These are phyloP conservation scores for Pyrocoelia pectoralis DNA, from an alignment of 2,888 invertebrate species.

Conservation along the genomic window DNA sequence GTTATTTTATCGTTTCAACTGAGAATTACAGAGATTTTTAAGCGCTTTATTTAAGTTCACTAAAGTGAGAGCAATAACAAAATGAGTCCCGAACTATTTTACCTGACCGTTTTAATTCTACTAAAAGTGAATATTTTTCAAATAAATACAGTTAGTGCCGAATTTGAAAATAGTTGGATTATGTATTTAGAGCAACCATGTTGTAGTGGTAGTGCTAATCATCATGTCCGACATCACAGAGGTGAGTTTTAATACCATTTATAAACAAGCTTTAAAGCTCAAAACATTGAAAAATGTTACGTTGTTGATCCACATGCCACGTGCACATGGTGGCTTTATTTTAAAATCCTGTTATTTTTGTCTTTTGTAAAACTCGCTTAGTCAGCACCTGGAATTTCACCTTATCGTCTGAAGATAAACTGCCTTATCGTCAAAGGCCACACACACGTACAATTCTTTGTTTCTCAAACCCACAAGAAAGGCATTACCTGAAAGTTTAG, in stretches of 20 bases:
- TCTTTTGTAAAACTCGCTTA: background rate
- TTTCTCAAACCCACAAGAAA: no score
- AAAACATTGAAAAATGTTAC: no score
- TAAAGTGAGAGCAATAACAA: conserved; percentile 7
- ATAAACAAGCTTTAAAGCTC: background rate
- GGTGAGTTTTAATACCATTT: conserved; percentile 56
- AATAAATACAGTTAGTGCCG: conserved; percentile 53
- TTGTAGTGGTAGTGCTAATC: conserved; percentile 65
- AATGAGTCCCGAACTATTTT: conserved; percentile 24
- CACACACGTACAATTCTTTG: no score
- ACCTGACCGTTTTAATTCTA: conserved; percentile 18
- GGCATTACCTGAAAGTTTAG: no score
- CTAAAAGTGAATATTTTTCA: conserved; percentile 38
- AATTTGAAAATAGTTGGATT: conserved; percentile 70
- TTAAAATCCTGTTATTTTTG: no score
- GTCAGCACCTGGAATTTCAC: no score
- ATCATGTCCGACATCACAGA: conserved; percentile 71
- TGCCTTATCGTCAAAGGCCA: no score
- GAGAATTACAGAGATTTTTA: no score
- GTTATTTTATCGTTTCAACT: no score
- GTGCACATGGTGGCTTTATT: no score
- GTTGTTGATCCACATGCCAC: no score
- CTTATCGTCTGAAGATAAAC: no score
- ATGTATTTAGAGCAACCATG: conserved; percentile 73
- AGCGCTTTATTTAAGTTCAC: background rate